Conservation (phyloP, 1,140 invertebrate genomes). For the Schlechtendalia chinensis region DNA sequence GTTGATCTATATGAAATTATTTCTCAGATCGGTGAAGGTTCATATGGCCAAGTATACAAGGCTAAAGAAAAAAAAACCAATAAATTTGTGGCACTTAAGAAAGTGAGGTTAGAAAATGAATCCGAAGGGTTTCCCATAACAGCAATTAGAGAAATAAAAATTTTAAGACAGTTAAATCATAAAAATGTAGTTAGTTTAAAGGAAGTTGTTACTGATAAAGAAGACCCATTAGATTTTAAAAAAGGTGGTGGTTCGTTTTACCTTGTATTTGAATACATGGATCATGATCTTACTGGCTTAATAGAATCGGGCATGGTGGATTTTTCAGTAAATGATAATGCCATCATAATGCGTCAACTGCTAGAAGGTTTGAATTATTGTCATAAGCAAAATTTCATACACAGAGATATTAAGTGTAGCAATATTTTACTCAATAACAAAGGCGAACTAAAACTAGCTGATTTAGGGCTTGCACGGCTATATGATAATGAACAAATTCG, state of each 20-base stretch:
- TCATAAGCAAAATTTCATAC: slow-evolving; percentile 97
- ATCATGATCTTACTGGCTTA: slow-evolving; percentile 98
- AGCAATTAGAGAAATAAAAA: slow-evolving; percentile 98
- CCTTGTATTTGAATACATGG: slow-evolving; percentile 99
- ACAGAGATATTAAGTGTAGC: slow-evolving; percentile 99
- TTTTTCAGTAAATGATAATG: slow-evolving; percentile 93
- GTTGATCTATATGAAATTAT: slow-evolving; percentile 80
- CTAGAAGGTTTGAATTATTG: slow-evolving; percentile 97
- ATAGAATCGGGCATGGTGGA: slow-evolving; percentile 95
- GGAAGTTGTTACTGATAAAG: slow-evolving; percentile 98
- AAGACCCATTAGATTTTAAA: slow-evolving; percentile 92
- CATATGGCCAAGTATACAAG: slow-evolving; percentile 98
- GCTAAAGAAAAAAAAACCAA: slow-evolving; percentile 69
- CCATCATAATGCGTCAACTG: slow-evolving; percentile 96
- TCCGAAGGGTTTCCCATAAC: slow-evolving; percentile 99
- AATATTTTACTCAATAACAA: slow-evolving; percentile 99
- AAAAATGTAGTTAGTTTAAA: slow-evolving; percentile 96
- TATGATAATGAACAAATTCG: slow-evolving; percentile 92
- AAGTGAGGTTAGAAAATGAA: slow-evolving; percentile 97
- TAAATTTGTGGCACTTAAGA: slow-evolving; percentile 89
- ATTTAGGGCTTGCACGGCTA: slow-evolving; percentile 94
- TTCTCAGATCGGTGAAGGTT: slow-evolving; percentile 96
- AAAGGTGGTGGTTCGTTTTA: slow-evolving; percentile 96
- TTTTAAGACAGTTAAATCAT: slow-evolving; percentile 93
- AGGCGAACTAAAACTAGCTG: slow-evolving; percentile 96